Evolutionary conservation across 2,888 invertebrate species (phyloP).

Genomic region (Hartigia nigra): DNA sequence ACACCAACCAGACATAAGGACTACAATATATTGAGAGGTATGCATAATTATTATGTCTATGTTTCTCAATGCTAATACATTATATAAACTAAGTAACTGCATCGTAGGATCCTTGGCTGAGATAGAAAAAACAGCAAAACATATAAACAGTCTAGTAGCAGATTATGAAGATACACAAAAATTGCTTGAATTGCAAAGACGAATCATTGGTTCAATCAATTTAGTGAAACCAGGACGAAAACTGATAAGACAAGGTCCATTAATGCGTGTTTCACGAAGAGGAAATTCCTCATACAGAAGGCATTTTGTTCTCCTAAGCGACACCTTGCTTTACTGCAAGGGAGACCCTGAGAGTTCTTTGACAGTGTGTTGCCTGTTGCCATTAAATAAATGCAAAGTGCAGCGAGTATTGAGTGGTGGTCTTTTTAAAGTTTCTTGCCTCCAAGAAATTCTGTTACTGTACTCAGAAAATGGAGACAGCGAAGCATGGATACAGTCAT

Average conservation of each 20-base stretch:
- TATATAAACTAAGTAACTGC: not conserved
- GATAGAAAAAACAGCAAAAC: conserved; percentile 75
- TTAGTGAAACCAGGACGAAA: conserved; percentile 77
- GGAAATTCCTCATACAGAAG: conserved; percentile 64
- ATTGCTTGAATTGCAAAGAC: conserved; percentile 76
- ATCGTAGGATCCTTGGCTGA: conserved; percentile 74
- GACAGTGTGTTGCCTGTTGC: conserved; percentile 75
- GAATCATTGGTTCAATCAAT: conserved; percentile 72
- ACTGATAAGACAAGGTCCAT: conserved; percentile 75
- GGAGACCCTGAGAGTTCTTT: conserved; percentile 71
- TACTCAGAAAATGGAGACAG: conserved; percentile 70
- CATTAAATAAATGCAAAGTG: conserved; percentile 77
- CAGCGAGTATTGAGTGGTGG: conserved; percentile 71
- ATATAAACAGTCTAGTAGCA: conserved; percentile 79
- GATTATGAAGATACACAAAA: conserved; percentile 79
- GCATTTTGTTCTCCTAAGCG: conserved; percentile 78
- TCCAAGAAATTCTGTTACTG: conserved; percentile 70
- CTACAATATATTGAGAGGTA: conserved; percentile 69
- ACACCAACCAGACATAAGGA: conserved; percentile 71
- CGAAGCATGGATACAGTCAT: conserved; percentile 70
- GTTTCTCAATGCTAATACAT: not conserved
- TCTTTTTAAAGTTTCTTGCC: conserved; percentile 72
- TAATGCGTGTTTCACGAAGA: conserved; percentile 70
- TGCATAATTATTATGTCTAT: not conserved
- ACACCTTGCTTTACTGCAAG: conserved; percentile 81